Evolutionary conservation across 2,888 invertebrate species (phyloP).

Genomic region (Drosophila lutescens): DNA sequence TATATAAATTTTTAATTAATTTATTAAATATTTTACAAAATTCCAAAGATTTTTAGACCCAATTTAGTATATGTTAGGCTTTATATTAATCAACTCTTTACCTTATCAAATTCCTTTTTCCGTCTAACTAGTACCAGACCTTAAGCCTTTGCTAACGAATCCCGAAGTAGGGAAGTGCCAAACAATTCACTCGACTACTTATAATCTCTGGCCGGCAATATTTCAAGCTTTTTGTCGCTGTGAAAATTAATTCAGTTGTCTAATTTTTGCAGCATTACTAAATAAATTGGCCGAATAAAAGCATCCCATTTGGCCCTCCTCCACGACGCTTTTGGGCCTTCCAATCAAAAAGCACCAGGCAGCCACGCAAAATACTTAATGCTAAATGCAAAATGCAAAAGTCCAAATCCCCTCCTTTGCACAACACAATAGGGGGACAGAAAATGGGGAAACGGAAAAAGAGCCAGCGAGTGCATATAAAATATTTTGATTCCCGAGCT

Average conservation of each 20-base stretch:
- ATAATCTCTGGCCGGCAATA: slow-evolving; percentile 64
- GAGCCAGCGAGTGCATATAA: slow-evolving; percentile 49
- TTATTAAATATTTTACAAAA: too few relatives aligned
- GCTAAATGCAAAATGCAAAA: slow-evolving; percentile 34
- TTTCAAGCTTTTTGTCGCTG: slow-evolving; percentile 80
- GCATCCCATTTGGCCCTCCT: slow-evolving; percentile 15
- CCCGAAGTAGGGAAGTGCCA: slow-evolving; percentile 33
- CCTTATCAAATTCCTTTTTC: neutral
- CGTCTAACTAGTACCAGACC: too few relatives aligned
- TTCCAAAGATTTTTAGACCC: too few relatives aligned
- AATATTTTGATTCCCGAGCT: slow-evolving; percentile 84
- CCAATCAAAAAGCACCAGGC: slow-evolving; percentile 10
- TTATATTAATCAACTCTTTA: too few relatives aligned
- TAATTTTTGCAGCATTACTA: slow-evolving; percentile 73
- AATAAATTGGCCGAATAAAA: slow-evolving; percentile 68
- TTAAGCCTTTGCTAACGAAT: slow-evolving; percentile 66
- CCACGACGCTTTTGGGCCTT: slow-evolving; percentile 15
- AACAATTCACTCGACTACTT: slow-evolving; percentile 41
- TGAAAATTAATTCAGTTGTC: slow-evolving; percentile 78
- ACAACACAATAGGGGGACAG: slow-evolving; percentile 18
- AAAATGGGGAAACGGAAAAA: slow-evolving; percentile 8
- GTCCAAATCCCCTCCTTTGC: slow-evolving; percentile 46
- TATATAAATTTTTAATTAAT: too few relatives aligned
- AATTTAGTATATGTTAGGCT: too few relatives aligned
- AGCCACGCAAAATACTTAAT: slow-evolving; percentile 41